Evolutionary conservation across 2,113 vertebrate species (phyloP), one percentile per base, ranked within the genome.

Genomic region (Gambusia affinis): DNA sequence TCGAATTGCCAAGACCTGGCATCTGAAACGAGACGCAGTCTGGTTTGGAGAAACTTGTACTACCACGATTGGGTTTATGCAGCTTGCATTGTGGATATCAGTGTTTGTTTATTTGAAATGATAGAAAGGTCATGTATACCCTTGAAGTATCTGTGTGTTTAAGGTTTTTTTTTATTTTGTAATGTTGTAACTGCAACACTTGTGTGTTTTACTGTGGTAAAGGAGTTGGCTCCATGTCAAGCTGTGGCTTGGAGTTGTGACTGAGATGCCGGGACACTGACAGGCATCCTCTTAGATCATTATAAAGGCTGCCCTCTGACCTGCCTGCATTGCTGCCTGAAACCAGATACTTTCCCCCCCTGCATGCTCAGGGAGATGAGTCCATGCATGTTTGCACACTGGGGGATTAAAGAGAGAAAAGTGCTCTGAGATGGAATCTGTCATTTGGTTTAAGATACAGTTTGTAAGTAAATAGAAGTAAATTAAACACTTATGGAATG

Each of bases 291-390:
- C 72, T 74, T 33, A 28, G 35, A 78, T 78, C 78, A 64, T 84
- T 81, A 79, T 84, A 72, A 87, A 83, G 73, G 60, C 67, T 73
- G 74, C 39, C 79, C 47, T 69, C 75, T 89, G 86, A 88, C 87
- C 78, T 80, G 75, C 75, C 60, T 71, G 67, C 83, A 27, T n/a
- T 68, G 78, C 65, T 28, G 60, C 83, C 84, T 82, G 79, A 83
- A 88, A 83, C 81, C 77, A 30, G 73, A 82, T 61, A 68, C 57
- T 1, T 22, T 60, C 66, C 28, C 65, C 60, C 33, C 76, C 57
- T 64, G 78, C 63, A 76, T 74, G 63, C 65, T 44, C 29, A 37
- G 61, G 73, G 17, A 69, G 67, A 78, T 8, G 0, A 60, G 47
- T 44, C 33, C 47, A 30, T 65, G 19, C 60, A 17, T 73, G 67